Percentiles rank a stretch among this genome's conserved stretches.
phyloP scores from a whole-genome alignment of 1,140 invertebrate genomes.

The Diplogasteroides magnus region DNA sequence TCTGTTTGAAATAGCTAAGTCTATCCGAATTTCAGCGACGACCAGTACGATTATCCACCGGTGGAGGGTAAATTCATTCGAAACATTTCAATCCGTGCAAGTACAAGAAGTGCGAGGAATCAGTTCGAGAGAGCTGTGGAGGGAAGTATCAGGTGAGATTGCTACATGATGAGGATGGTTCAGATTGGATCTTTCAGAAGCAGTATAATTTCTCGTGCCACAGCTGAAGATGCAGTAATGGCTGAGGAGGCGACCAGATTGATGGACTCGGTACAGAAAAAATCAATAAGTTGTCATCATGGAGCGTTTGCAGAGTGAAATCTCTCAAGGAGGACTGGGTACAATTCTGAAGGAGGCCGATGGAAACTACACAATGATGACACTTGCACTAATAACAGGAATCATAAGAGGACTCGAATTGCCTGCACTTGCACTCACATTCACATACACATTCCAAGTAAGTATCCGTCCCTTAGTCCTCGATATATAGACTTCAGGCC shows the following conservation, averaged over 20 bases:
- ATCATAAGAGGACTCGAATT: constrained; percentile 3
- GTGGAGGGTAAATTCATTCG: too few relatives aligned
- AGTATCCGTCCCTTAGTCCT: too few relatives aligned
- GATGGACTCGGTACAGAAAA: neutral
- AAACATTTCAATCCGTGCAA: too few relatives aligned
- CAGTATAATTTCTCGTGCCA: neutral
- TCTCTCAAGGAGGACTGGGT: constrained; percentile 22
- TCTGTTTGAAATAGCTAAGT: constrained; percentile 1
- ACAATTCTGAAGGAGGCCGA: constrained; percentile 30
- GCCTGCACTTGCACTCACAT: constrained; percentile 4
- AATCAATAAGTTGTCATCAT: too few relatives aligned
- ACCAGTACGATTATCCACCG: too few relatives aligned
- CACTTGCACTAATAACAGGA: neutral
- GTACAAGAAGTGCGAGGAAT: too few relatives aligned
- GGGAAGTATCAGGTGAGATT: too few relatives aligned
- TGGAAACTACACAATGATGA: constrained; percentile 34
- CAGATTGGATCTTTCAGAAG: neutral
- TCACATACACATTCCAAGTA: neutral
- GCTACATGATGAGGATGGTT: too few relatives aligned
- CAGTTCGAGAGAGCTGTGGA: too few relatives aligned
- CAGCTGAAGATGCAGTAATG: neutral
- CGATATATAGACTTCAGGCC: neutral
- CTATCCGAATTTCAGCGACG: too few relatives aligned
- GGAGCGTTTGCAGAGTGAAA: constrained; percentile 1
- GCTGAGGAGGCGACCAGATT: neutral